Evolutionary conservation across 2,797 vertebrate species (phyloP).

Genomic region (Gymnoscopelus braueri): DNA sequence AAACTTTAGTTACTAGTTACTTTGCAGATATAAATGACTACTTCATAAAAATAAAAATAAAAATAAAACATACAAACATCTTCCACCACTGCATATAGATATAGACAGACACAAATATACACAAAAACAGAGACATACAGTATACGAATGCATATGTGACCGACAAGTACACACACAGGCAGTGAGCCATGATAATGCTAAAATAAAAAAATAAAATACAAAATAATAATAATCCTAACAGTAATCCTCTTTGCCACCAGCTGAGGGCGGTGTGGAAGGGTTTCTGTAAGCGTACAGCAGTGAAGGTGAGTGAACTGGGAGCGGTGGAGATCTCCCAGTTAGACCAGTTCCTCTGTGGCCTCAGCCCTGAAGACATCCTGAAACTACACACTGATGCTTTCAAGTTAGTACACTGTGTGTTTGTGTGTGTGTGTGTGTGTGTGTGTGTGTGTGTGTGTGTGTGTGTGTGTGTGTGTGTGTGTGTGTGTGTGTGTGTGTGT

Average conservation of each 20-base stretch:
- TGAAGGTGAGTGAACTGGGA: constrained; percentile 49
- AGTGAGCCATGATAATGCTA: no score
- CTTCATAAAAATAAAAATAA: no score
- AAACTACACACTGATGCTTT: constrained; percentile 62
- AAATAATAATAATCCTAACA: neutral
- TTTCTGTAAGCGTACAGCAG: constrained; percentile 37
- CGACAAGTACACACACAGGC: no score
- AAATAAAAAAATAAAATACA: no score
- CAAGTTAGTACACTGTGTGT: constrained; percentile 61
- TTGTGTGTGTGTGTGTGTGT: neutral
- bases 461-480: constrained; percentile 8
- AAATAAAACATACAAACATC: no score
- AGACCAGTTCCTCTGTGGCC: constrained; percentile 77
- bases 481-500: constrained; percentile 18
- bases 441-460: constrained; percentile 13
- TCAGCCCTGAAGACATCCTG: constrained; percentile 57
- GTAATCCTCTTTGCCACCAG: constrained; percentile 48
- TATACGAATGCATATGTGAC: no score
- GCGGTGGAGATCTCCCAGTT: constrained; percentile 67
- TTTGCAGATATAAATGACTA: no score
- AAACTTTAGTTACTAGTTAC: no score
- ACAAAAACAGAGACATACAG: neutral
- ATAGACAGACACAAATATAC: neutral
- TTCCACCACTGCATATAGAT: neutral
- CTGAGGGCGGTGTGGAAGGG: constrained; percentile 61